Evolutionary conservation across 2,113 vertebrate genomes (phyloP).

Genomic region (Scolopax mira): DNA sequence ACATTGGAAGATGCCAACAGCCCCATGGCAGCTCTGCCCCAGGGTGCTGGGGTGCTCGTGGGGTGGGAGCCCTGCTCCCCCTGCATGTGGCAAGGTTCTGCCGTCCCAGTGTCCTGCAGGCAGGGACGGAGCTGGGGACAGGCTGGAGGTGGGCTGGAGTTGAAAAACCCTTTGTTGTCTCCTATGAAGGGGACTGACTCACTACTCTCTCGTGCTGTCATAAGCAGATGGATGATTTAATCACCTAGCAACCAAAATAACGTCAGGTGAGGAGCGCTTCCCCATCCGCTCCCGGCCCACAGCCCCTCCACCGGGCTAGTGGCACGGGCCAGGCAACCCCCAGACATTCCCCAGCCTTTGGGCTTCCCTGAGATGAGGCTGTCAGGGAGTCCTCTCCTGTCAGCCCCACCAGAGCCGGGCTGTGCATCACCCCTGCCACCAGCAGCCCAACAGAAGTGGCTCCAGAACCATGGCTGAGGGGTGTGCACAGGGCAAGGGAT

Average conservation of each 20-base stretch:
- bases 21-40: accelerated
- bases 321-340: background rate
- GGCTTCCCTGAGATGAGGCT: background rate
- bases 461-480: background rate
- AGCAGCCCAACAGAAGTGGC: background rate
- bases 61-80: background rate
- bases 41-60: too few species aligned
- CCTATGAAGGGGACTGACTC: constrained; percentile 46
- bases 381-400: background rate
- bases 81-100: background rate
- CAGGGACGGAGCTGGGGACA: accelerated
- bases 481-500: background rate
- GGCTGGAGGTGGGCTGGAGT: background rate
- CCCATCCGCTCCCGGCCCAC: background rate
- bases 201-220: constrained; percentile 38
- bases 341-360: background rate
- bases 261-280: constrained; percentile 17
- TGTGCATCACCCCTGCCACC: accelerated
- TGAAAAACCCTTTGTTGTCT: background rate
- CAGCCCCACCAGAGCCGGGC: background rate
- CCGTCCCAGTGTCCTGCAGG: background rate
- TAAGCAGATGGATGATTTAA: constrained; percentile 65
- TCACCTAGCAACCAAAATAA: constrained; percentile 65
- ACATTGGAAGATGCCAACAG: accelerated
- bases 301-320: background rate